Conservation (phyloP, 2,113 vertebrate species). For the Spilogale gracilis region DNA sequence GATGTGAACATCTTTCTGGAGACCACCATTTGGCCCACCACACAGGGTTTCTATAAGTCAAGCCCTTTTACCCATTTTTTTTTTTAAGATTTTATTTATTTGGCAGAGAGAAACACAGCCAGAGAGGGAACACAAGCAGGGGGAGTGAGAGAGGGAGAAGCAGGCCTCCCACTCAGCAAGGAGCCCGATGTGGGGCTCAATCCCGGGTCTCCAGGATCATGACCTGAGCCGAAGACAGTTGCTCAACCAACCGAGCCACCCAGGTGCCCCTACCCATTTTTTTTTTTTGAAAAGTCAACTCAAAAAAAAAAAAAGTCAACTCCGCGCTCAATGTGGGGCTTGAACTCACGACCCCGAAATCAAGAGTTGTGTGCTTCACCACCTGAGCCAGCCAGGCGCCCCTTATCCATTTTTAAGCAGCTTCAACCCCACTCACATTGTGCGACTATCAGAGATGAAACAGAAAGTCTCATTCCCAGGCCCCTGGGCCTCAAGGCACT, state of each 20-base stretch:
- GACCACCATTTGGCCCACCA: background rate
- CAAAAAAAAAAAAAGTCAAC: background rate
- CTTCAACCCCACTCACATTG: background rate
- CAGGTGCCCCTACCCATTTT: background rate
- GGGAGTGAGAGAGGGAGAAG: too few relatives aligned
- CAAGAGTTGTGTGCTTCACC: background rate
- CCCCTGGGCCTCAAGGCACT: background rate
- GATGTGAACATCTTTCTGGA: background rate
- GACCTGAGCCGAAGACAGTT: too few relatives aligned
- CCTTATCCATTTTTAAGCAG: background rate
- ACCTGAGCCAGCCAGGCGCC: background rate
- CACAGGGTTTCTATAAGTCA: background rate
- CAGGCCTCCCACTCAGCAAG: too few relatives aligned
- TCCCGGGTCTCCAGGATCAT: too few relatives aligned
- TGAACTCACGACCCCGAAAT: background rate
- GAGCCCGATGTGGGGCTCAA: too few relatives aligned
- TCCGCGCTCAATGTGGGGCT: background rate
- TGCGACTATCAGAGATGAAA: background rate
- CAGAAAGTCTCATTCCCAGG: background rate
- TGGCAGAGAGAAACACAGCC: too few relatives aligned
- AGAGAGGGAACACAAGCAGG: too few relatives aligned
- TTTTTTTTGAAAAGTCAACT: background rate
- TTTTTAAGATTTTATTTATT: background rate
- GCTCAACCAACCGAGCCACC: too few relatives aligned
- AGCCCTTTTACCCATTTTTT: background rate